These are phyloP conservation scores for Pangasius krempfi DNA, from an alignment of 2,797 vertebrate species.

Conservation along the genomic window DNA sequence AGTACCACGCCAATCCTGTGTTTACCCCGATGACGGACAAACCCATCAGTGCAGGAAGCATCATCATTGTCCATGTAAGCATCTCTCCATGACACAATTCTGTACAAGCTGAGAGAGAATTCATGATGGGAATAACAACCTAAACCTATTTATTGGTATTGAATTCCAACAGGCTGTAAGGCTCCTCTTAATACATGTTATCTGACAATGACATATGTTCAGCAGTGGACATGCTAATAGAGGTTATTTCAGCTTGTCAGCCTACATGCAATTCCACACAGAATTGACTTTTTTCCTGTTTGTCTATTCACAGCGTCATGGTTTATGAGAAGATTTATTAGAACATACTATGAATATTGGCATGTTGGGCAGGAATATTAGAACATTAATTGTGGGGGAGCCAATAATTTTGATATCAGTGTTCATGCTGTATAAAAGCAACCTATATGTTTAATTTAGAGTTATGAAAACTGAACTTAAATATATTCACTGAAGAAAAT, in stretches of 20 bases:
- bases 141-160: background rate
- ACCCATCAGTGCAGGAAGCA: conserved; percentile 77
- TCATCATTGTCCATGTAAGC: conserved; percentile 74
- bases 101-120: background rate
- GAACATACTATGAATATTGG: background rate
- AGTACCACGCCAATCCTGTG: conserved; percentile 83
- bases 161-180: background rate
- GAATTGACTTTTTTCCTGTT: background rate
- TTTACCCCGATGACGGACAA: conserved; percentile 82
- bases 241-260: background rate
- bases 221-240: background rate
- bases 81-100: background rate
- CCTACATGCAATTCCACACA: background rate
- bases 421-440: background rate
- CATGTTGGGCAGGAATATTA: background rate
- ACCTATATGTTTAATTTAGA: background rate
- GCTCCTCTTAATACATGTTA: background rate
- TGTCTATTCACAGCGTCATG: background rate
- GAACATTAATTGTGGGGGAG: background rate
- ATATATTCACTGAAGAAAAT: no score
- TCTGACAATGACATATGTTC: background rate
- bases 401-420: background rate
- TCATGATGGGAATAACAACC: background rate
- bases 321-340: background rate
- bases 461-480: no score